Conservation (phyloP, 2,113 vertebrate genomes). For the Sylvicapra grimmia region DNA sequence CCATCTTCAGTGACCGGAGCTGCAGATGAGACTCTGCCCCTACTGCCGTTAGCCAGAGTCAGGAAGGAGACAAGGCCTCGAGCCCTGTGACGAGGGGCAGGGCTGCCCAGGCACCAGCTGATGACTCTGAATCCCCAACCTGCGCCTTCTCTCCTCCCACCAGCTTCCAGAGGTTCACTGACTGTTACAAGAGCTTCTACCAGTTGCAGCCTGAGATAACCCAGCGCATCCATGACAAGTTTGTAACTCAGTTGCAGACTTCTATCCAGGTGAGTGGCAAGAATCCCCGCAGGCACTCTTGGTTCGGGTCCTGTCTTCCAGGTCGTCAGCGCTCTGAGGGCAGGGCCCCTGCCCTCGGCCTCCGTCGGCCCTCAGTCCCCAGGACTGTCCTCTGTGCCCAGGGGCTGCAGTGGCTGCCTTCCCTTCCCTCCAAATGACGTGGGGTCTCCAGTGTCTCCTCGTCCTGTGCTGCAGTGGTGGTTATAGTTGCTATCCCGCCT, state of each 20-base stretch:
- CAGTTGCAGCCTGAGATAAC: slow-evolving; percentile 85
- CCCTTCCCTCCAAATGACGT: accelerated
- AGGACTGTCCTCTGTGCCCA: background rate
- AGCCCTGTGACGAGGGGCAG: background rate
- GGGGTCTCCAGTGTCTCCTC: background rate
- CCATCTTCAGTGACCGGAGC: background rate
- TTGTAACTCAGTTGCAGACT: slow-evolving; percentile 82
- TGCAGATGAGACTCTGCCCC: background rate
- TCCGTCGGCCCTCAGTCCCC: background rate
- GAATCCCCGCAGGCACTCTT: background rate
- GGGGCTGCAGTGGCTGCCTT: background rate
- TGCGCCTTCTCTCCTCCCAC: background rate
- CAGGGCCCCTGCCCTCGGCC: background rate
- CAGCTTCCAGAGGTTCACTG: slow-evolving; percentile 88
- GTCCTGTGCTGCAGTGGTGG: background rate
- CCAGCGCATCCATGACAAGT: slow-evolving; percentile 86
- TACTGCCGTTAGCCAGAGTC: background rate
- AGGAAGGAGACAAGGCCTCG: background rate
- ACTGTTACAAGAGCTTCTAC: slow-evolving; percentile 84
- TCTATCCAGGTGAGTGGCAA: slow-evolving; percentile 81
- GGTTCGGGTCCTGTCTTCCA: background rate
- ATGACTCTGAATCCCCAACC: background rate
- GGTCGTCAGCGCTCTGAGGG: background rate
- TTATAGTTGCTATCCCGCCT: background rate
- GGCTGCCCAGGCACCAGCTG: background rate